Base-by-base conservation (phyloP, 2,888 invertebrate species). In the Calameuta filiformis region DNA sequence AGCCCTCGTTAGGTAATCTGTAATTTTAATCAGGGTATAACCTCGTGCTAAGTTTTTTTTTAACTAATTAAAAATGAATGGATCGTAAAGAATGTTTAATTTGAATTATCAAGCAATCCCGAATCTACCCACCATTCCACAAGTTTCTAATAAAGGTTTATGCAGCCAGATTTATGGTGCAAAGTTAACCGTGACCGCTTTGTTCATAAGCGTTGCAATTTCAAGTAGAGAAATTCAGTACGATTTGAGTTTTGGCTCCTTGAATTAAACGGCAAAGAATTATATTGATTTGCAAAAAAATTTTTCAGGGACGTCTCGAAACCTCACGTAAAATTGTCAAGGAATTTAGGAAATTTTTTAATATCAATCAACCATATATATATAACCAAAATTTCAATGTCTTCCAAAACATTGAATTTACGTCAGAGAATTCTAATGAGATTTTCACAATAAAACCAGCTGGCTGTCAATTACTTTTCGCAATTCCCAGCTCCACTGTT, bases 151-250 rank as follows among this genome's bases (percentile, higher is more conserved):
- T 23, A 6, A 56, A 23, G 23, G 56, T 56, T 56, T 56, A 56
- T 56, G 23, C 23, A 23, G 56, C 23, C 56, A 56, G 23, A 56
- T 23, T 23, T 56, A 56, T 71, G 71, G 15, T 33, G 71, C 33
- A 71, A 71, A 31, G 71, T 71, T 71, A 56, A 71, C 71, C 71
- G 12, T 23, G 71, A 33, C 71, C 71, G 71, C 71, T 71, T 33
- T 71, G 71, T 0, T 71, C 71, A 71, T 33, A 33, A 33, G 12
- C 71, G 71, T 71, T 71, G 71, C 71, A 33, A 71, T 33, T 56
- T 23, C 56, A 56, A 23, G 56, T 15, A n/a, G 33, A 33, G 31
- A 33, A 71, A 71, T 71, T 71, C 71, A 15, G 31, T 33, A 33
- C 71, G 71, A 71, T 71, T 33, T 71, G 31, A 71, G 4, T 71